Evolutionary conservation across 2,113 vertebrate species (phyloP).

Genomic region (Periophthalmodon schlosseri): DNA sequence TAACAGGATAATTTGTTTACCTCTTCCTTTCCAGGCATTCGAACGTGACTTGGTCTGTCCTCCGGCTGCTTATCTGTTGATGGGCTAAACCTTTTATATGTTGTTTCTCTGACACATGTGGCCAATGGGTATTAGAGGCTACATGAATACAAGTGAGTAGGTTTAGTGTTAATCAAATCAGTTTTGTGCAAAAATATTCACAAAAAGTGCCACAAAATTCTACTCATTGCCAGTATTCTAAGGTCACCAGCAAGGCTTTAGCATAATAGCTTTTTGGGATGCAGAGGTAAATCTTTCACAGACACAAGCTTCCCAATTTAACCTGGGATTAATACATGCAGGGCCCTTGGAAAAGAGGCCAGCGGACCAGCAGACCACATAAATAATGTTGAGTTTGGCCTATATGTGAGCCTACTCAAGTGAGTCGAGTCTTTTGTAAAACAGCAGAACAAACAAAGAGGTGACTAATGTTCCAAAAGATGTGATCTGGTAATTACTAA

Average conservation of each 20-base stretch:
- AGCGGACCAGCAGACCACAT: slow-evolving; percentile 17
- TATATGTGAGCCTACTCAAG: slow-evolving; percentile 3
- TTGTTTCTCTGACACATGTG: slow-evolving; percentile 19
- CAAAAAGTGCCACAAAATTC: slow-evolving; percentile 12
- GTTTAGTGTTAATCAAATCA: slow-evolving; percentile 14
- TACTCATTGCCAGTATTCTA: slow-evolving; percentile 4
- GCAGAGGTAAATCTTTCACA: slow-evolving; percentile 16
- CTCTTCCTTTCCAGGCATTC: slow-evolving; percentile 39
- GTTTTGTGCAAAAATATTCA: slow-evolving; percentile 1
- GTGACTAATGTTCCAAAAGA: background rate
- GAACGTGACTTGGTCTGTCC: slow-evolving; percentile 45
- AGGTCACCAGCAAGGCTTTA: slow-evolving; percentile 16
- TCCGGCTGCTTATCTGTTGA: slow-evolving; percentile 38
- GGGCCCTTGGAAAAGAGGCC: slow-evolving; percentile 18
- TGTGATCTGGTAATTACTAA: background rate
- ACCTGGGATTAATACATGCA: slow-evolving; percentile 12
- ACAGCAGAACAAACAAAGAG: background rate
- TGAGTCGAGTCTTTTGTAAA: slow-evolving; percentile 5
- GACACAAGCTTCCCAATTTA: slow-evolving; percentile 17
- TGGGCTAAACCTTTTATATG: slow-evolving; percentile 25
- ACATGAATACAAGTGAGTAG: background rate
- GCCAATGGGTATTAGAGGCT: slow-evolving; percentile 1
- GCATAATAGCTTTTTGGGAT: slow-evolving; percentile 26
- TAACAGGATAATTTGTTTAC: slow-evolving; percentile 67
- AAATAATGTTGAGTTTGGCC: slow-evolving; percentile 25